Evolutionary conservation across 2,797 vertebrate species (phyloP).

Genomic region (Sylvilagus floridanus): DNA sequence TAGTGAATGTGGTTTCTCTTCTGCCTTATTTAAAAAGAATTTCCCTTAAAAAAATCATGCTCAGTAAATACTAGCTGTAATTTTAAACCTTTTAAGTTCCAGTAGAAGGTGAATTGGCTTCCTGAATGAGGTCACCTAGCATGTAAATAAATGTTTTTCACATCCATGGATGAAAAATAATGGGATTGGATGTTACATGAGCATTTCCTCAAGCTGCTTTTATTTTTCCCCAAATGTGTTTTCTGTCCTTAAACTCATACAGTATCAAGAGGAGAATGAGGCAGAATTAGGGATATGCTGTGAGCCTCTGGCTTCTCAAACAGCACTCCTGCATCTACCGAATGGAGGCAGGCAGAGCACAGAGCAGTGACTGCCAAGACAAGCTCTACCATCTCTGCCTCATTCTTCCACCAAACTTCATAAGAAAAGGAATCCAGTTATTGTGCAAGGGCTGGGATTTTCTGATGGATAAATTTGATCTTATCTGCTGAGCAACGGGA

Average conservation of each 20-base stretch:
- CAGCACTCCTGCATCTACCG: not conserved
- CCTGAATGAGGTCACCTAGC: constrained; percentile 8
- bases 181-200: not conserved
- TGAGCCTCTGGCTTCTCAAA: constrained; percentile 8
- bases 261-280: not conserved
- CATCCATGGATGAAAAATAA: constrained; percentile 22
- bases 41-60: not conserved
- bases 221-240: not conserved
- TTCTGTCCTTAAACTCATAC: not conserved
- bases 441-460: not conserved
- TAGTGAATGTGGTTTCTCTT: constrained; percentile 3
- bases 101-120: not conserved
- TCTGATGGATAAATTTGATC: constrained; percentile 13
- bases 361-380: not conserved
- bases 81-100: constrained; percentile 42
- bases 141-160: constrained; percentile 20
- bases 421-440: constrained; percentile 1
- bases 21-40: constrained; percentile 32
- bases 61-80: constrained; percentile 28
- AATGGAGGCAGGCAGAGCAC: not conserved
- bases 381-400: not conserved
- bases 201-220: not conserved
- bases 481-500: constrained; percentile 45
- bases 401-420: not conserved
- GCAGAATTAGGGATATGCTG: not conserved